Evolutionary conservation across 2,888 invertebrate species (phyloP), one percentile per base, ranked within the genome.

Genomic region (Dioctria linearis): DNA sequence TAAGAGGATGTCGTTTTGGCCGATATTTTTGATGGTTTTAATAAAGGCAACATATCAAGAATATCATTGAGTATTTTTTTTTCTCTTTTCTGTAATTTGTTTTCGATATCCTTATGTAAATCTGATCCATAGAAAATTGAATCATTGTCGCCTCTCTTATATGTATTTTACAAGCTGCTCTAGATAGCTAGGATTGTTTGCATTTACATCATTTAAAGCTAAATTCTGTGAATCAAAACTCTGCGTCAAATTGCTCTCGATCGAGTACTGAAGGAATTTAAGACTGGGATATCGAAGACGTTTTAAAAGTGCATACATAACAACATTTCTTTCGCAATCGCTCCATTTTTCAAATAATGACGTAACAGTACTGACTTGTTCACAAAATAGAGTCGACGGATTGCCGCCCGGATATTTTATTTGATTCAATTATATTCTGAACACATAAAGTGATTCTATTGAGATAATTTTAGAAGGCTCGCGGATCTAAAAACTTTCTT

Each of bases 341-440:
- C 95, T 96, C 96, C 97, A 97, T 88, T 94, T 94, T 86, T 95
- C 95, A 87, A 97, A 97, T 89, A 96, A 93, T 84, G 93, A 92
- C 84, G 94, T 93, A 85, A 97, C 93, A 85, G 95, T 94, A 86
- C 94, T 94, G 86, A 97, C 93, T 92, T 97, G 96, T 88, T 97
- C 96, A 86, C 95, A 94, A n/a, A n/a, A n/a, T n/a, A n/a, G n/a
- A n/a, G n/a, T n/a, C n/a, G n/a, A n/a, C n/a, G n/a, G n/a, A n/a
- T n/a, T n/a, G n/a, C n/a, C n/a, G n/a, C n/a, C n/a, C n/a, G n/a
- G n/a, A n/a, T n/a, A n/a, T n/a, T n/a, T n/a, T n/a, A n/a, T n/a
- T n/a, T n/a, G n/a, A n/a, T n/a, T n/a, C n/a, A n/a, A n/a, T n/a
- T n/a, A n/a, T n/a, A n/a, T n/a, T n/a, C n/a, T n/a, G n/a, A n/a